phyloP scores from a whole-genome alignment of 2,888 invertebrate genomes.

The Julus scanicus region DNA sequence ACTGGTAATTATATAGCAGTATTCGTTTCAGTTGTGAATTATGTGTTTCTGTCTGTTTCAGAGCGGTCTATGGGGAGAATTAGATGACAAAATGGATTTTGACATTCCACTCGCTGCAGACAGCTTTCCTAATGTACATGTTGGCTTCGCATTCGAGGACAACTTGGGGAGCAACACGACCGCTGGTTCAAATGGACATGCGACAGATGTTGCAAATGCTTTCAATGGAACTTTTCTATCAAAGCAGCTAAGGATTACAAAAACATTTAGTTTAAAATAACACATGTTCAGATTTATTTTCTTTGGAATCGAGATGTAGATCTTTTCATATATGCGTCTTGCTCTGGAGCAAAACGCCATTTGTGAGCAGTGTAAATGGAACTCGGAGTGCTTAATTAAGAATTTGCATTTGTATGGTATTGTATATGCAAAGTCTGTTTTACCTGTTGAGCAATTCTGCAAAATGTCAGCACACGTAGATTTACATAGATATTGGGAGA shows the following conservation, averaged over 20 bases:
- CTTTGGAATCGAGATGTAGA: background rate
- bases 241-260: conserved; percentile 41
- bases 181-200: background rate
- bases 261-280: background rate
- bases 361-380: background rate
- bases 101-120: conserved; percentile 49
- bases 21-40: no score
- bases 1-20: background rate
- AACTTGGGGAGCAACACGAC: background rate
- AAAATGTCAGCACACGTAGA: background rate
- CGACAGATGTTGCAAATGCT: background rate
- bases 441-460: background rate
- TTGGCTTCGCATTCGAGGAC: background rate
- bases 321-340: background rate
- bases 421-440: background rate
- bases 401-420: background rate
- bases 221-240: conserved; percentile 47
- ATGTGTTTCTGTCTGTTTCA: background rate
- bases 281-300: background rate
- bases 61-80: conserved; percentile 48
- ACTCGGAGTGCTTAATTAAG: background rate
- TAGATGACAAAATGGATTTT: conserved; percentile 49
- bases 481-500: background rate
- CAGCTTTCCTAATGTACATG: conserved; percentile 30
- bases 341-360: background rate